A percentile compares a stretch with the other conserved stretches of the same genome.
Evolutionary conservation across 1,140 invertebrate species (phyloP).

Genomic region (Pseudomyrmex flavicornis): DNA sequence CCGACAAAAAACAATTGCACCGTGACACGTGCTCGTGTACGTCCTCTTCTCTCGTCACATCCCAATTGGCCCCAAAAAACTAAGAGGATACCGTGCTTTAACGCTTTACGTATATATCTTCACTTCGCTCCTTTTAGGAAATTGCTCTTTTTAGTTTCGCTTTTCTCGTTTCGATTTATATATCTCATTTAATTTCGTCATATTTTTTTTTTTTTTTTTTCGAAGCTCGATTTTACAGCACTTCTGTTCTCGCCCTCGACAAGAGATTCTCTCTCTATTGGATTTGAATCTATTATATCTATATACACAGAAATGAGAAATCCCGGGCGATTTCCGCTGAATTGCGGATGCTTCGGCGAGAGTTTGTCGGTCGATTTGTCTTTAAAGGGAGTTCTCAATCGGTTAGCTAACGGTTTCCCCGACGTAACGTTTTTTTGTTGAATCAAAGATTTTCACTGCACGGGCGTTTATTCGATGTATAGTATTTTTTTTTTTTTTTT

Average conservation of each 20-base stretch:
- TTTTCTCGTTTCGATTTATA: no score
- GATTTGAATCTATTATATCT: conserved; percentile 29
- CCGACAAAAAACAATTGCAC: background rate
- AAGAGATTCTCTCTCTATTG: background rate
- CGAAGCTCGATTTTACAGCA: conserved; percentile 18
- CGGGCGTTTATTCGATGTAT: conserved; percentile 10
- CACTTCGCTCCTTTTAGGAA: background rate
- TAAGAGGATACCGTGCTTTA: conserved; percentile 70
- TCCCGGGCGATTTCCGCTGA: conserved; percentile 19
- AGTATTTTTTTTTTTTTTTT: background rate
- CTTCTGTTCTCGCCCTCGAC: background rate
- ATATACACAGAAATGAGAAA: conserved; percentile 1
- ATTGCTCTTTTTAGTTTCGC: background rate
- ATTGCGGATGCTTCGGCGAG: conserved; percentile 20
- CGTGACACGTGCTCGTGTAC: background rate
- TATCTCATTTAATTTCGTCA: no score
- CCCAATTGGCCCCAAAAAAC: conserved; percentile 76
- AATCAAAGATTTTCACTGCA: background rate
- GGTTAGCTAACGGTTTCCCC: background rate
- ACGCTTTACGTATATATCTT: conserved; percentile 27
- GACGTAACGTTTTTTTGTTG: conserved; percentile 20
- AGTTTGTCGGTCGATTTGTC: conserved; percentile 42
- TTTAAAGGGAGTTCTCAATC: conserved; percentile 15
- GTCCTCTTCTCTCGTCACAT: conserved; percentile 43
- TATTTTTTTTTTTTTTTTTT: background rate